phyloP scores from a whole-genome alignment of 2,888 invertebrate genomes.

The Lithophane semibrunnea region DNA sequence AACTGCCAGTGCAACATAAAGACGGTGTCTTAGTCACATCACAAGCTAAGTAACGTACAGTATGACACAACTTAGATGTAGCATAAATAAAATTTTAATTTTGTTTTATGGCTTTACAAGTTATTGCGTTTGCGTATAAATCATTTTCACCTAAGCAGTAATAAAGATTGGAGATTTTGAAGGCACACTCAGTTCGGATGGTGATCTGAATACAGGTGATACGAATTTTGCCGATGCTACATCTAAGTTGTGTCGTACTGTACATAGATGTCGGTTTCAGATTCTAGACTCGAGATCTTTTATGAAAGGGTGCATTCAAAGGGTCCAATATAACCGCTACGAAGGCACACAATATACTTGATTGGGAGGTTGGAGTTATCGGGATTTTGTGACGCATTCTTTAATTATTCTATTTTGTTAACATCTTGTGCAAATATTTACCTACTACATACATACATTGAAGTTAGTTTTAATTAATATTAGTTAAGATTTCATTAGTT shows the following conservation, averaged over 20 bases:
- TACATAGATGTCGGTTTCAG: background rate
- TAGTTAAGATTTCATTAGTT: no score
- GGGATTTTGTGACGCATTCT: background rate
- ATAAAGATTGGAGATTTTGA: no score
- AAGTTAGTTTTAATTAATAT: no score
- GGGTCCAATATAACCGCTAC: background rate
- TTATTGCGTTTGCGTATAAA: no score
- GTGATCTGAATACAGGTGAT: no score
- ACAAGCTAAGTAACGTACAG: background rate
- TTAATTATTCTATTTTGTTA: background rate
- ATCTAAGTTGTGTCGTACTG: no score
- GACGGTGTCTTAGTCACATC: background rate
- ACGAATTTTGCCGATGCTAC: no score
- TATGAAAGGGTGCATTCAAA: constrained; percentile 2
- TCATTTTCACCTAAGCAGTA: no score
- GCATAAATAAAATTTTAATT: no score
- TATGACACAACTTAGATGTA: no score
- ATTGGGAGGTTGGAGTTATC: background rate
- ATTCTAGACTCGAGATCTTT: background rate
- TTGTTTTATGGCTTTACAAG: no score
- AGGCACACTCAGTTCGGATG: no score
- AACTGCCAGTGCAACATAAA: background rate
- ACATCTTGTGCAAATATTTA: background rate
- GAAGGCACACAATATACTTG: background rate
- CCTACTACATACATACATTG: background rate